These are phyloP conservation scores for Rotaria magnacalcarata DNA, from an alignment of 2,888 invertebrate species.

Conservation along the genomic window DNA sequence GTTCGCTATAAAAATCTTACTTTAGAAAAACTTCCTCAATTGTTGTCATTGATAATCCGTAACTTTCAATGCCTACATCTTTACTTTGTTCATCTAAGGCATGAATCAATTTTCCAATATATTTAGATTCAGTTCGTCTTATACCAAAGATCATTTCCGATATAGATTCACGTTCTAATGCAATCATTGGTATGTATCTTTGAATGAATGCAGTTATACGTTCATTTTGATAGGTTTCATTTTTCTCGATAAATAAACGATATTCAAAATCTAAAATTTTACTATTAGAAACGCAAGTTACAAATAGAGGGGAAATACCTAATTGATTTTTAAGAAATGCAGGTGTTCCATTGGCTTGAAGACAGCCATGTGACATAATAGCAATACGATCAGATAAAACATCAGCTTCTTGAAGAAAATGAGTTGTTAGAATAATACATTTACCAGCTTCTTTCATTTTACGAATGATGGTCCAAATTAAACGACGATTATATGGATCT, in stretches of 20 bases:
- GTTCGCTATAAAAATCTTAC: neutral
- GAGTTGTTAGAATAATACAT: conserved; percentile 45
- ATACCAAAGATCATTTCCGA: conserved; percentile 38
- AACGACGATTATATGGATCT: conserved; percentile 31
- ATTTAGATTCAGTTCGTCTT: conserved; percentile 34
- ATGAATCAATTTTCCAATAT: conserved; percentile 39
- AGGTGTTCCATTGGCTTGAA: conserved; percentile 43
- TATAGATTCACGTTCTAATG: conserved; percentile 37
- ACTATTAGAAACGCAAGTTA: neutral
- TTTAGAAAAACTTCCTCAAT: conserved; percentile 46
- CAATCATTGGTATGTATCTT: conserved; percentile 15
- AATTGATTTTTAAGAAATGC: conserved; percentile 40
- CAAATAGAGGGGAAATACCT: neutral
- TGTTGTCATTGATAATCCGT: conserved; percentile 42
- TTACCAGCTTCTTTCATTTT: conserved; percentile 41
- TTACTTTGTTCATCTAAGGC: conserved; percentile 27
- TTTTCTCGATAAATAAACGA: conserved; percentile 40
- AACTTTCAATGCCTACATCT: conserved; percentile 38
- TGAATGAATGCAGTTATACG: conserved; percentile 5
- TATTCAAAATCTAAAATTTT: conserved; percentile 16
- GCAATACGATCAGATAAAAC: conserved; percentile 45
- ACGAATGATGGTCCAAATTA: conserved; percentile 40
- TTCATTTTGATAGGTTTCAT: neutral
- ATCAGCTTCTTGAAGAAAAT: conserved; percentile 46
- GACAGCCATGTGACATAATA: conserved; percentile 41